Evolutionary conservation across 92 coral and sea anemone genomes (phyloP).

Genomic region (Epizoanthus scotinus): DNA sequence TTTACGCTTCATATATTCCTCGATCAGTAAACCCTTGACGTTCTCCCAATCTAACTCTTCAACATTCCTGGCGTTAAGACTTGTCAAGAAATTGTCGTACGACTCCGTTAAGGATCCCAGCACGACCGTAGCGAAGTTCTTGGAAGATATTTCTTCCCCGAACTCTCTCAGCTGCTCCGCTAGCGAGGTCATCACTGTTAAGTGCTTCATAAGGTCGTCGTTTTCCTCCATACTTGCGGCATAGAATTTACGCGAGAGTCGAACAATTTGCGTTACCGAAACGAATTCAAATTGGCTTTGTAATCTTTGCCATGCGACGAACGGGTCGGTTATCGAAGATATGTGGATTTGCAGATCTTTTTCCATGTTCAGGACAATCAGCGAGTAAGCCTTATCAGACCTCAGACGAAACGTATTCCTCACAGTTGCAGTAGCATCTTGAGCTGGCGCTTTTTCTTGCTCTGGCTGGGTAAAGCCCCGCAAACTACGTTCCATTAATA

Average conservation of each 20-base stretch:
- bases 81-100: slow-evolving; percentile 64
- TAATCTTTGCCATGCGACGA: slow-evolving; percentile 58
- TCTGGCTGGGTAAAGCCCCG: slow-evolving; percentile 77
- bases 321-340: slow-evolving; percentile 56
- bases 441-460: slow-evolving; percentile 59
- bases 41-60: slow-evolving; percentile 72
- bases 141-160: slow-evolving; percentile 54
- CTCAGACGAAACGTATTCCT: slow-evolving; percentile 58
- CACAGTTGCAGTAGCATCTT: slow-evolving; percentile 45
- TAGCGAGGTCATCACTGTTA: slow-evolving; percentile 42
- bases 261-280: slow-evolving; percentile 67
- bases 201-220: slow-evolving; percentile 54
- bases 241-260: slow-evolving; percentile 55
- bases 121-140: slow-evolving; percentile 67
- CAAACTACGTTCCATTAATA: slow-evolving; percentile 66
- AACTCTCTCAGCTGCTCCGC: slow-evolving; percentile 35
- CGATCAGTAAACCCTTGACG: slow-evolving; percentile 51
- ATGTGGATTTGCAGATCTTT: slow-evolving; percentile 66
- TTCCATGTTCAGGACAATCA: slow-evolving; percentile 68
- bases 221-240: slow-evolving; percentile 69
- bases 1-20: slow-evolving; percentile 49
- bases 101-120: slow-evolving; percentile 68
- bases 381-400: slow-evolving; percentile 69
- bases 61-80: slow-evolving; percentile 59
- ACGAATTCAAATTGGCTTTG: slow-evolving; percentile 71